Evolutionary conservation across 2,113 vertebrate genomes (phyloP).

Genomic region (Chamaetylas fuelleborni): DNA sequence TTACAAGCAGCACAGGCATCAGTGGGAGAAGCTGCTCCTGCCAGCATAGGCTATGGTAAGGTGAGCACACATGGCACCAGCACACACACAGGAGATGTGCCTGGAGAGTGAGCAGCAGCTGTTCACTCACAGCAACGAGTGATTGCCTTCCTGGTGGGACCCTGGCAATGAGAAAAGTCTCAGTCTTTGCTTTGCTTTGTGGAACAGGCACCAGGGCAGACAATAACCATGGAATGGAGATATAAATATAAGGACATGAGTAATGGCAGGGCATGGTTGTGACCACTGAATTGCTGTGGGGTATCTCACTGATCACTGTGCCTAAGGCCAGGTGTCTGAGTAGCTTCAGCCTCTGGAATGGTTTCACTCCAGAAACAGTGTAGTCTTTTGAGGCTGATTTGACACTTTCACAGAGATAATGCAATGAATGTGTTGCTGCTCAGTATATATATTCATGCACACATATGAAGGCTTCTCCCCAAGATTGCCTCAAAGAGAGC

Average conservation of each 20-base stretch:
- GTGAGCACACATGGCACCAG: not conserved
- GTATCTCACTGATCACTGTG: not conserved
- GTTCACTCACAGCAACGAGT: not conserved
- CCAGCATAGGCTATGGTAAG: not conserved
- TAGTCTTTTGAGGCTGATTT: not conserved
- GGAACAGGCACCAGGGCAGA: not conserved
- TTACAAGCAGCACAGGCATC: not conserved
- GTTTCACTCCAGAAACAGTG: not conserved
- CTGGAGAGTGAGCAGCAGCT: not conserved
- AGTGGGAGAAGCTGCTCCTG: not conserved
- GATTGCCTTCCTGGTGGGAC: not conserved
- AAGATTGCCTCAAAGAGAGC: not conserved
- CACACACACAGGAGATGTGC: rapidly evolving
- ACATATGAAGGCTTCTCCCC: not conserved
- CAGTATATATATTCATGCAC: not conserved
- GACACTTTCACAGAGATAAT: not conserved
- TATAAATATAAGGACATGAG: not conserved
- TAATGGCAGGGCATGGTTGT: not conserved
- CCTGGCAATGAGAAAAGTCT: not conserved
- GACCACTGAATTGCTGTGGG: not conserved
- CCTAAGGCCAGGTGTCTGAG: not conserved
- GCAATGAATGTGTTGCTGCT: not conserved
- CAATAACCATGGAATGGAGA: not conserved
- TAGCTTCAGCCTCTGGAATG: not conserved
- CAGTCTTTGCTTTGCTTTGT: not conserved